Evolutionary conservation across 2,888 invertebrate genomes (phyloP).

Genomic region (Alcis repandata): DNA sequence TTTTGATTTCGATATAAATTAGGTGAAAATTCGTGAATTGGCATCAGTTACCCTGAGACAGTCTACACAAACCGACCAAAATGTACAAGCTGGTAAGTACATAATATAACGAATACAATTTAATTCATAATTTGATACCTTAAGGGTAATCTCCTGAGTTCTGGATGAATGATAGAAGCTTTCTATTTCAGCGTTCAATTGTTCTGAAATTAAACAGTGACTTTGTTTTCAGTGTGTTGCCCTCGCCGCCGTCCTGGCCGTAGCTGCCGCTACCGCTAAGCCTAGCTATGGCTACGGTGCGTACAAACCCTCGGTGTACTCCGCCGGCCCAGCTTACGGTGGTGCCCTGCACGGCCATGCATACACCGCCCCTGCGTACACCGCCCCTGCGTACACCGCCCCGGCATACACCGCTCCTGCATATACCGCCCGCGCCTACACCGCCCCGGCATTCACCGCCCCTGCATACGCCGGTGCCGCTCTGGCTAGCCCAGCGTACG

Average conservation of each 20-base stretch:
- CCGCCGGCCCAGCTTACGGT: conserved; percentile 15
- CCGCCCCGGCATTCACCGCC: conserved; percentile 1
- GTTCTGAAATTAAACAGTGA: background rate
- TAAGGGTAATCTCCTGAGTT: background rate
- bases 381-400: background rate
- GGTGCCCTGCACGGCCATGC: too few relatives aligned
- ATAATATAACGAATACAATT: background rate
- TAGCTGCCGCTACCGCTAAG: conserved; percentile 72
- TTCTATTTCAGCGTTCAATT: background rate
- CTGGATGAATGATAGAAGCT: background rate
- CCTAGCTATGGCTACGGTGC: conserved; percentile 42
- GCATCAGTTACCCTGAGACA: conserved; percentile 47
- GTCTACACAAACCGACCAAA: conserved; percentile 45
- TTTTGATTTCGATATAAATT: conserved; percentile 38
- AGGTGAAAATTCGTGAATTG: conserved; percentile 28
- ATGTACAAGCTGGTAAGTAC: conserved; percentile 64
- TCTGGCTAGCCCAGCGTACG: conserved; percentile 5
- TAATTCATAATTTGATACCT: background rate
- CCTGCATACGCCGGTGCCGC: background rate
- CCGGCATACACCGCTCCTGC: conserved; percentile 10
- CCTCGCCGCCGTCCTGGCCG: conserved; percentile 61
- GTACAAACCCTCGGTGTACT: conserved; percentile 37
- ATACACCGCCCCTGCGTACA: background rate
- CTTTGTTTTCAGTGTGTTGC: conserved; percentile 56
- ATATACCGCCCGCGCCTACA: background rate